Percentiles rank a stretch among this genome's conserved stretches.
Evolutionary conservation across 2,113 vertebrate genomes (phyloP).

Genomic region (Archilochus colubris): DNA sequence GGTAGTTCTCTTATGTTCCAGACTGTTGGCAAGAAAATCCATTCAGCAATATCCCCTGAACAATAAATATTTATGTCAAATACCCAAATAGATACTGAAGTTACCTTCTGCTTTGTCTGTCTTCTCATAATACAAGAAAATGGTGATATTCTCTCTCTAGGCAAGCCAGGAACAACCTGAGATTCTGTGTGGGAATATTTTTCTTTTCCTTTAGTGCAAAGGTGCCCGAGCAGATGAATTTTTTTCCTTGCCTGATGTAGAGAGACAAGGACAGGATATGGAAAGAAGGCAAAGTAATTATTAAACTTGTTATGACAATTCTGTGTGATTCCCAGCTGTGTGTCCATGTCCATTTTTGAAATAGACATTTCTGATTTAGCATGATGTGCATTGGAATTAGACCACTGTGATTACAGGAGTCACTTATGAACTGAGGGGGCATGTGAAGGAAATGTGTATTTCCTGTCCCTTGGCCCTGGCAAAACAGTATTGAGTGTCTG

Average conservation of each 20-base stretch:
- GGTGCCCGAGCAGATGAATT: not conserved
- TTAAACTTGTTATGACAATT: not conserved
- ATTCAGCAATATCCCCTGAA: not conserved
- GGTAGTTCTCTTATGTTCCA: not conserved
- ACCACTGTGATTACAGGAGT: not conserved
- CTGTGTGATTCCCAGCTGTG: not conserved
- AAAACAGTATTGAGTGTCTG: not conserved
- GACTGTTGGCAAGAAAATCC: not conserved
- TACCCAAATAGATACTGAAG: not conserved
- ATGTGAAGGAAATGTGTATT: not conserved
- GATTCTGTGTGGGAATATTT: not conserved
- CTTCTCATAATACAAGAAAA: not conserved
- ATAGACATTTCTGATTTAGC: not conserved
- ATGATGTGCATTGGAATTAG: not conserved
- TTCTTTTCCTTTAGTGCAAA: not conserved
- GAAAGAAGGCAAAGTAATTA: not conserved
- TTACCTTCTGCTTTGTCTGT: not conserved
- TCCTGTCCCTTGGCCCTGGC: not conserved
- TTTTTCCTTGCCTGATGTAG: not conserved
- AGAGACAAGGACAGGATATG: not conserved
- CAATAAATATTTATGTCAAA: not conserved
- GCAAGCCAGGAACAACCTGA: not conserved
- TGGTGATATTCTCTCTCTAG: not conserved
- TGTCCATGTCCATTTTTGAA: not conserved
- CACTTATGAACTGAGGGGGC: not conserved